These are phyloP conservation scores for Poeciliopsis turrubarensis DNA, from an alignment of 2,113 vertebrate genomes.

Conservation along the genomic window DNA sequence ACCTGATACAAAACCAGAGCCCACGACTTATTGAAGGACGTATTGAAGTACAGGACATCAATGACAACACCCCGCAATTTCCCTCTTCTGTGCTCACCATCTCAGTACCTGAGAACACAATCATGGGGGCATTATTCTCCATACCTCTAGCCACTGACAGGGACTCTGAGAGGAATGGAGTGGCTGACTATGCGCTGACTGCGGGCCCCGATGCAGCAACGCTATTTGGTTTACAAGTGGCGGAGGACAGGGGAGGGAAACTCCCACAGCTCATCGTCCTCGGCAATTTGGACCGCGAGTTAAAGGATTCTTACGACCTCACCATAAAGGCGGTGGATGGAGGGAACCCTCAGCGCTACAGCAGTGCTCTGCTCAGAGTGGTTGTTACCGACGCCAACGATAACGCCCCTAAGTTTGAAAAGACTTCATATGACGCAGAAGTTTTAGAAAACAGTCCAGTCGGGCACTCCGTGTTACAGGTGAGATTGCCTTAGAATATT, in stretches of 20 bases:
- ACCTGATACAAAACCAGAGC: constrained; percentile 88
- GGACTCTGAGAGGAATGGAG: constrained; percentile 90
- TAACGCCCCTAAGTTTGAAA: constrained; percentile 93
- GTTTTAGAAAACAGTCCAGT: constrained; percentile 93
- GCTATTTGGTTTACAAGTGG: constrained; percentile 94
- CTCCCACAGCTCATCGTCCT: constrained; percentile 96
- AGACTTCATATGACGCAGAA: constrained; percentile 89
- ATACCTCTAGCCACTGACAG: constrained; percentile 93
- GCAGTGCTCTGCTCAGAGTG: constrained; percentile 93
- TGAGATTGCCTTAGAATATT: constrained; percentile 64
- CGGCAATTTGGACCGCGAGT: constrained; percentile 93
- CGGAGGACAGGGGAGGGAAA: constrained; percentile 94
- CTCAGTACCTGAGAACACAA: constrained; percentile 95
- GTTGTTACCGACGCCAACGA: constrained; percentile 95
- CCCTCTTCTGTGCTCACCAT: constrained; percentile 92
- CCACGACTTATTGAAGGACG: constrained; percentile 94
- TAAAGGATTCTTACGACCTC: constrained; percentile 96
- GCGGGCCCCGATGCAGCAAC: constrained; percentile 89
- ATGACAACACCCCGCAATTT: constrained; percentile 98
- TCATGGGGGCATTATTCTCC: constrained; percentile 89
- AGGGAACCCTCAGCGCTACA: constrained; percentile 90
- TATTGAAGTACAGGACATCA: constrained; percentile 96
- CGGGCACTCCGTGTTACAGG: constrained; percentile 97
- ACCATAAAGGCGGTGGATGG: constrained; percentile 97
- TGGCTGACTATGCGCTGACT: constrained; percentile 91